phyloP scores from a whole-genome alignment of 2,888 invertebrate genomes.

The Petrolisthes manimaculis region DNA sequence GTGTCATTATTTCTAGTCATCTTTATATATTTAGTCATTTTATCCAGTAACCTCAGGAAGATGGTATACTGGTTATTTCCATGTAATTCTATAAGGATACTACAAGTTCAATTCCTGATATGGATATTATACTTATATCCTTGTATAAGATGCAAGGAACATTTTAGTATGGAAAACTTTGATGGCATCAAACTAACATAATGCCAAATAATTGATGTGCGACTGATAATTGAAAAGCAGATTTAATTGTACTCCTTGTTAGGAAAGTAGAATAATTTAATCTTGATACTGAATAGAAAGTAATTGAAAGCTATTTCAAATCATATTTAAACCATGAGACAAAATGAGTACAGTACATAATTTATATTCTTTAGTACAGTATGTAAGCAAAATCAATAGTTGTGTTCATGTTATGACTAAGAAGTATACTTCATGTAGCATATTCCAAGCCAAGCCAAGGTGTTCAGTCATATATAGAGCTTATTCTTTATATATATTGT shows the following conservation, averaged over 20 bases:
- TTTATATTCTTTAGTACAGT: slow-evolving; percentile 36
- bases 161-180: too few relatives aligned
- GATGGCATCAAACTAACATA: too few relatives aligned
- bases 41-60: slow-evolving; percentile 39
- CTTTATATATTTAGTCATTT: slow-evolving; percentile 49
- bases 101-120: neutral
- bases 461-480: slow-evolving; percentile 23
- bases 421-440: slow-evolving; percentile 46
- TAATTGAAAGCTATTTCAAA: neutral
- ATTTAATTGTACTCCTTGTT: neutral
- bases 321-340: neutral
- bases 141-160: neutral
- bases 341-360: neutral
- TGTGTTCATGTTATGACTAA: slow-evolving; percentile 58
- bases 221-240: too few relatives aligned
- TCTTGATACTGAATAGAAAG: slow-evolving; percentile 16
- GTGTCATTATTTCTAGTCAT: slow-evolving; percentile 61
- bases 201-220: too few relatives aligned
- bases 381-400: slow-evolving; percentile 50
- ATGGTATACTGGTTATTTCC: slow-evolving; percentile 1
- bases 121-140: neutral
- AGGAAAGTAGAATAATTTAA: slow-evolving; percentile 9
- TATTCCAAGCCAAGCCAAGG: slow-evolving; percentile 37
- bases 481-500: neutral
- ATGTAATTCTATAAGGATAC: neutral